A percentile compares a stretch with the other conserved stretches of the same genome.
phyloP scores from a whole-genome alignment of 2,113 vertebrate species.

The Gallinago jamesoni region DNA sequence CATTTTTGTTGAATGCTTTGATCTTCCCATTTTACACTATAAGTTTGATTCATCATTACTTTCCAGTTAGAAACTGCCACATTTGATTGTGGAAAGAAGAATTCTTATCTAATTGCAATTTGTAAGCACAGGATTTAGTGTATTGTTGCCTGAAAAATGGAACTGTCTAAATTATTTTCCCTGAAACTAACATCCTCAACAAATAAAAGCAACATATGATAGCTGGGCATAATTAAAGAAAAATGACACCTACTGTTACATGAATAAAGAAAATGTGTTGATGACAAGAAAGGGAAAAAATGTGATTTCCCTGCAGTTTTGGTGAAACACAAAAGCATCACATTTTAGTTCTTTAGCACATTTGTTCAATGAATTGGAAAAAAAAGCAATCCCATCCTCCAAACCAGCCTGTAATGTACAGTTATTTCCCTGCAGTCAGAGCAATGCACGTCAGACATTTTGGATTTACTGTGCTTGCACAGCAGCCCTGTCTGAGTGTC shows the following conservation, averaged over 20 bases:
- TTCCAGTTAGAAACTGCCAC: constrained; percentile 71
- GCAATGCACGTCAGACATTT: constrained; percentile 54
- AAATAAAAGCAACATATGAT: constrained; percentile 77
- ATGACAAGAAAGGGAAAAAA: constrained; percentile 14
- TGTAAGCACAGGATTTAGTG: constrained; percentile 75
- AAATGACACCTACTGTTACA: constrained; percentile 77
- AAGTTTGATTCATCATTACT: constrained; percentile 69
- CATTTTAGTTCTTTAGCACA: constrained; percentile 49
- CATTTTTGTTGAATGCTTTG: constrained; percentile 57
- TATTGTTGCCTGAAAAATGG: constrained; percentile 77
- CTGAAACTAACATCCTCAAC: constrained; percentile 74
- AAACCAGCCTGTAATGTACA: constrained; percentile 21
- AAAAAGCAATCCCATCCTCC: constrained; percentile 27
- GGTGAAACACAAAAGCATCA: constrained; percentile 33
- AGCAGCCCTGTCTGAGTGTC: background rate
- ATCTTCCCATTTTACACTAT: constrained; percentile 60
- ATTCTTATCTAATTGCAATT: constrained; percentile 79
- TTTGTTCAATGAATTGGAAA: constrained; percentile 52
- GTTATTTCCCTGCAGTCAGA: constrained; percentile 46
- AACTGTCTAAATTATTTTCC: constrained; percentile 78
- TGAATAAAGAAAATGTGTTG: constrained; percentile 71
- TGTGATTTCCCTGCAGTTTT: constrained; percentile 48
- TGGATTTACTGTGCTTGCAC: constrained; percentile 27
- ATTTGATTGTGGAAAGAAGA: constrained; percentile 70
- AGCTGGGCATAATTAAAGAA: constrained; percentile 76